Conservation (phyloP, 2,113 vertebrate species). For the Corapipo altera region DNA sequence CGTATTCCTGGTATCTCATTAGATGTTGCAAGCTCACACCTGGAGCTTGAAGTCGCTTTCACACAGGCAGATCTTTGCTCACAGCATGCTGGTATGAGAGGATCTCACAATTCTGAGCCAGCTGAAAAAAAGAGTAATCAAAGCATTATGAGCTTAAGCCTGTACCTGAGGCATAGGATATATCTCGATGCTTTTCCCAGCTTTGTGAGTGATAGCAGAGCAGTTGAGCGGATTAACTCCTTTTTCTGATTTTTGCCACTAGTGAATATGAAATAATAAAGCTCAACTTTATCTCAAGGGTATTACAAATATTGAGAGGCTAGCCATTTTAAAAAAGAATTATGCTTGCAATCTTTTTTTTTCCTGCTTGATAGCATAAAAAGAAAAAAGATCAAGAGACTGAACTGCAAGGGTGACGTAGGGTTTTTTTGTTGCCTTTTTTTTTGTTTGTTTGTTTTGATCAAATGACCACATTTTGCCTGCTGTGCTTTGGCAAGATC, state of each 20-base stretch:
- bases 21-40: not conserved
- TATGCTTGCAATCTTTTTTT: not conserved
- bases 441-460: not conserved
- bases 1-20: not conserved
- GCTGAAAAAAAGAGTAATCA: not conserved
- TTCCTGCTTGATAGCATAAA: not conserved
- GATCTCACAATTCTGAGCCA: not conserved
- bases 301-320: not conserved
- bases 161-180: not conserved
- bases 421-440: no score
- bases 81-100: not conserved
- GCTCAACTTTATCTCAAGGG: not conserved
- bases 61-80: not conserved
- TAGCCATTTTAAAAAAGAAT: not conserved
- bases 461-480: not conserved
- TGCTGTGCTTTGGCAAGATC: not conserved
- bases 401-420: not conserved
- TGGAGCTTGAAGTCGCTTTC: not conserved
- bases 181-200: not conserved
- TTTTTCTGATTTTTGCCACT: not conserved
- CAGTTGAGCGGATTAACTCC: not conserved
- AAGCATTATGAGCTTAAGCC: not conserved
- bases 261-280: constrained; percentile 13
- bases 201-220: not conserved
- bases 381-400: not conserved